Conservation (phyloP, 2,888 invertebrate species). For the Lasiommata megera region DNA sequence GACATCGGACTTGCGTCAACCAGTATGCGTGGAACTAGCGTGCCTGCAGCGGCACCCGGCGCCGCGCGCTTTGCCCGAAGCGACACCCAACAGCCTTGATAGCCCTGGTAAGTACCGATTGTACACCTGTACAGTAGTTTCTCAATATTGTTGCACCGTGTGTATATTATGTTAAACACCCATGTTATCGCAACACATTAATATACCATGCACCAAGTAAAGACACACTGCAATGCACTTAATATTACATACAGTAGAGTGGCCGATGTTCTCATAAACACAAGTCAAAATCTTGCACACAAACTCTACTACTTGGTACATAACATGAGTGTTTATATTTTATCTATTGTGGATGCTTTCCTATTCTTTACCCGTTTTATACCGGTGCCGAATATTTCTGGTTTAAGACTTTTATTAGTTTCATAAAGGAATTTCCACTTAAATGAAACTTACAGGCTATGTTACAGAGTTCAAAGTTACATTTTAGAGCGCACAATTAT, state of each 20-base stretch:
- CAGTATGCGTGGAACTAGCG: constrained; percentile 91
- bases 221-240: neutral
- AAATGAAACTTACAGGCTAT: too few relatives aligned
- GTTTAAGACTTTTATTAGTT: too few relatives aligned
- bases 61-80: constrained; percentile 73
- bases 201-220: constrained; percentile 7
- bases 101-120: constrained; percentile 62
- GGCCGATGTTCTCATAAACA: neutral
- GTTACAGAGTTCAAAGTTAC: too few relatives aligned
- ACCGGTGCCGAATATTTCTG: neutral
- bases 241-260: neutral
- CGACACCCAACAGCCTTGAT: constrained; percentile 75
- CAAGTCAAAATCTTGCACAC: neutral
- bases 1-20: constrained; percentile 91
- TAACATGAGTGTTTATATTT: neutral
- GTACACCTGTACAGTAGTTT: neutral
- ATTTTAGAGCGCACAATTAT: too few relatives aligned
- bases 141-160: constrained; percentile 2
- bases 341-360: neutral
- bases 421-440: too few relatives aligned
- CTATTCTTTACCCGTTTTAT: neutral
- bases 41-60: constrained; percentile 82
- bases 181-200: neutral
- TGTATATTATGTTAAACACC: neutral
- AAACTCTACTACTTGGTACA: constrained; percentile 5